These are phyloP conservation scores for Chaetodon trifasciatus DNA, from an alignment of 2,797 vertebrate species.

Conservation along the genomic window DNA sequence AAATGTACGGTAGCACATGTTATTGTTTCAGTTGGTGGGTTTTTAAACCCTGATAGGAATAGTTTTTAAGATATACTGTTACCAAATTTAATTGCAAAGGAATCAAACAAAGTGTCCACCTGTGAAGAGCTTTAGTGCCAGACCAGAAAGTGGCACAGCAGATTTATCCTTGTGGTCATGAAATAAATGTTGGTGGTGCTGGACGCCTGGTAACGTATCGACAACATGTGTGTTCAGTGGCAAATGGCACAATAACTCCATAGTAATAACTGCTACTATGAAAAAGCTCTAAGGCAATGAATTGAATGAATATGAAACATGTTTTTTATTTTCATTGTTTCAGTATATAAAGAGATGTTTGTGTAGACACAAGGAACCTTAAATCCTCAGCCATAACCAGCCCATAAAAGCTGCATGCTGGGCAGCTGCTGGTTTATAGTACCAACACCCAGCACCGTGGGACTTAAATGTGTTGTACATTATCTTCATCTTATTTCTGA, in stretches of 20 bases:
- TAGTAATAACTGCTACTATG: neutral
- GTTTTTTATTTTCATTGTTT: neutral
- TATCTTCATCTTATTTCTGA: neutral
- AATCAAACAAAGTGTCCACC: neutral
- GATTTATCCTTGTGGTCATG: neutral
- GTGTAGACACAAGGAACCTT: neutral
- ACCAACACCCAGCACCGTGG: neutral
- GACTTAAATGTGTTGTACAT: neutral
- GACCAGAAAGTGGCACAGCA: no score
- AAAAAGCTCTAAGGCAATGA: neutral
- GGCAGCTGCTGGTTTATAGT: neutral
- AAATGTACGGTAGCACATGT: neutral
- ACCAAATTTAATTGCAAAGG: neutral
- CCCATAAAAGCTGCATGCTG: constrained; percentile 4
- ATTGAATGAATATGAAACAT: neutral
- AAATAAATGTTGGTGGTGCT: neutral
- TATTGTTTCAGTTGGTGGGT: neutral
- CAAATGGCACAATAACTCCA: neutral
- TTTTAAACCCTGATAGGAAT: no score
- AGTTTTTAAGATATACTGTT: no score
- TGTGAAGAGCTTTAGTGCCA: neutral
- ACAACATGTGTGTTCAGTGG: neutral
- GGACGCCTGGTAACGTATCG: neutral
- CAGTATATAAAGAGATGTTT: neutral
- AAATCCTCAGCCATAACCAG: neutral